phyloP scores from a whole-genome alignment of 2,113 vertebrate species.

The Hyla sarda region DNA sequence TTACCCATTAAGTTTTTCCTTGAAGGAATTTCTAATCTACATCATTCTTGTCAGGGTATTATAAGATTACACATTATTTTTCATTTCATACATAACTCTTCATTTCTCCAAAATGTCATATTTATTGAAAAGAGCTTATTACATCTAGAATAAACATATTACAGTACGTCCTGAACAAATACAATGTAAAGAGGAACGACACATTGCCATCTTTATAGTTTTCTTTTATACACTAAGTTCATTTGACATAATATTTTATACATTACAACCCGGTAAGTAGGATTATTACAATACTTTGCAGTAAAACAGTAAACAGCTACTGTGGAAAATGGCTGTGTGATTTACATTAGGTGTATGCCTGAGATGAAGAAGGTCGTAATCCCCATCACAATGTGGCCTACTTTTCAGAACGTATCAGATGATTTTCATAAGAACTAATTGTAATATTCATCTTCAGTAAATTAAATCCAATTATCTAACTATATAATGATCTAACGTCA shows the following conservation, averaged over 20 bases:
- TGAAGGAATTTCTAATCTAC: background rate
- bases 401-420: background rate
- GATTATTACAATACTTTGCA: slow-evolving; percentile 9
- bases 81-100: background rate
- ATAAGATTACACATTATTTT: background rate
- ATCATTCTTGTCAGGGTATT: background rate
- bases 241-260: slow-evolving; percentile 20
- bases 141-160: slow-evolving; percentile 6
- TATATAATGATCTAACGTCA: background rate
- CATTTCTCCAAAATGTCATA: background rate
- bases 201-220: slow-evolving; percentile 7
- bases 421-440: background rate
- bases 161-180: slow-evolving; percentile 2
- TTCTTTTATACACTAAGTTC: slow-evolving; percentile 5
- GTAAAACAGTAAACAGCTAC: background rate
- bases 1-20: too few relatives aligned
- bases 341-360: background rate
- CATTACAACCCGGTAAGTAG: background rate
- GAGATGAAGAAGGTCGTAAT: background rate
- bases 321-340: background rate
- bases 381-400: background rate
- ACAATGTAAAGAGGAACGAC: background rate
- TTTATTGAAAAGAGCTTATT: slow-evolving; percentile 21
- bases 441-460: background rate
- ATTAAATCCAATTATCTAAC: background rate